Percentiles rank a stretch among this genome's conserved stretches.
phyloP scores from a whole-genome alignment of 1,140 invertebrate genomes.

The Bombus waltoni region DNA sequence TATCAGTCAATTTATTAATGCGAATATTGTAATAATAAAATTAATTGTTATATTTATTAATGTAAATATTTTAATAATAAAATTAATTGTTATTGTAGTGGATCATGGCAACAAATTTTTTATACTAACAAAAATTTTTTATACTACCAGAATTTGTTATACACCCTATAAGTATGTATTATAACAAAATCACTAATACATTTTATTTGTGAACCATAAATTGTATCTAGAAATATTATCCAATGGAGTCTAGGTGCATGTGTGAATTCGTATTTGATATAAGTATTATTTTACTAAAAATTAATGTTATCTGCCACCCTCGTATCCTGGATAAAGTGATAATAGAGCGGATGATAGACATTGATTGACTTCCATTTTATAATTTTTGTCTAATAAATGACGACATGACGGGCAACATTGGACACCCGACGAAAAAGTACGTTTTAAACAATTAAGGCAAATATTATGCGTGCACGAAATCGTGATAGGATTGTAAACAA shows the following conservation, averaged over 20 bases:
- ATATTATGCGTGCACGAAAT: conserved; percentile 91
- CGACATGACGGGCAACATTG: conserved; percentile 88
- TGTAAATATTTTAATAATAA: conserved; percentile 38
- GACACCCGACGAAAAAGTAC: conserved; percentile 87
- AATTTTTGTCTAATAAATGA: conserved; percentile 84
- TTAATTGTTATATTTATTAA: neutral
- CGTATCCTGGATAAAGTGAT: conserved; percentile 86
- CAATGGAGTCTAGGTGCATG: neutral
- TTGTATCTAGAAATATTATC: conserved; percentile 12
- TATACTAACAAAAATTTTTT: neutral
- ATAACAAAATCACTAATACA: conserved; percentile 6
- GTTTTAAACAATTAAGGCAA: conserved; percentile 87
- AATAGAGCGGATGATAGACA: conserved; percentile 83
- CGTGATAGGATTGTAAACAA: conserved; percentile 89
- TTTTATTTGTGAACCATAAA: neutral
- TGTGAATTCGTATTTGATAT: neutral
- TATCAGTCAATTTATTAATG: conserved; percentile 13
- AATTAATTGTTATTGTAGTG: conserved; percentile 7
- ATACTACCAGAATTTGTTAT: neutral
- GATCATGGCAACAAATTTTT: neutral
- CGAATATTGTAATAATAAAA: conserved; percentile 41
- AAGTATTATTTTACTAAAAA: conserved; percentile 3
- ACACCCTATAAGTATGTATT: neutral
- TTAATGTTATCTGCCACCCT: conserved; percentile 79
- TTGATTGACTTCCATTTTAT: conserved; percentile 84